phyloP scores from a whole-genome alignment of 1,140 invertebrate genomes.

The Teleogryllus occipitalis region DNA sequence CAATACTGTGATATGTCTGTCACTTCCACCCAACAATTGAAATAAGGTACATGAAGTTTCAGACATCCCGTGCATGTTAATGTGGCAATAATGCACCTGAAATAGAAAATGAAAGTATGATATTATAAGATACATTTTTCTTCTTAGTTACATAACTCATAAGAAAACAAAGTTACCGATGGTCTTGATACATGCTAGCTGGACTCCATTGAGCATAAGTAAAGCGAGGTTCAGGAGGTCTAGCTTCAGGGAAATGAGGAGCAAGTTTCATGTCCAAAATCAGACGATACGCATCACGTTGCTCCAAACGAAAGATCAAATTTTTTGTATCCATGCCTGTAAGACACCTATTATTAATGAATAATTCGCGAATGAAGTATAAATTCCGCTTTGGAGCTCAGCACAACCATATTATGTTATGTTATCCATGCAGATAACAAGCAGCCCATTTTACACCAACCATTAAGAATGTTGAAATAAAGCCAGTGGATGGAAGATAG shows the following conservation, averaged over 20 bases:
- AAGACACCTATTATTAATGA: too few species aligned
- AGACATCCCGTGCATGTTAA: neutral
- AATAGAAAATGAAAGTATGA: neutral
- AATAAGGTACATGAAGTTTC: neutral
- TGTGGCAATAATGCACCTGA: neutral
- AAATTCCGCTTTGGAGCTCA: too few species aligned
- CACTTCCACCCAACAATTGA: neutral
- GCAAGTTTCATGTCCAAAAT: neutral
- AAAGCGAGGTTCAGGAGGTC: neutral
- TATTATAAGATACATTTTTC: neutral
- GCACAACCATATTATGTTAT: too few species aligned
- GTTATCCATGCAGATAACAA: too few species aligned
- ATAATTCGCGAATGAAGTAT: too few species aligned
- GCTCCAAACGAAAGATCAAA: neutral
- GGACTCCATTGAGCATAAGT: neutral
- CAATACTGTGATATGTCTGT: neutral
- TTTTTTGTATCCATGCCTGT: neutral
- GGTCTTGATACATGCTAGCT: neutral
- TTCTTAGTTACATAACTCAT: neutral
- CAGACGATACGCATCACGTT: neutral
- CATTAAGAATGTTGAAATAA: too few species aligned
- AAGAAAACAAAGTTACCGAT: neutral
- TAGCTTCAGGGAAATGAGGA: neutral
- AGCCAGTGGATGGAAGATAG: too few species aligned
- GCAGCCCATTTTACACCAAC: too few species aligned